These are phyloP conservation scores for Sepioteuthis lessoniana DNA, from an alignment of 2,888 invertebrate genomes.

Conservation along the genomic window DNA sequence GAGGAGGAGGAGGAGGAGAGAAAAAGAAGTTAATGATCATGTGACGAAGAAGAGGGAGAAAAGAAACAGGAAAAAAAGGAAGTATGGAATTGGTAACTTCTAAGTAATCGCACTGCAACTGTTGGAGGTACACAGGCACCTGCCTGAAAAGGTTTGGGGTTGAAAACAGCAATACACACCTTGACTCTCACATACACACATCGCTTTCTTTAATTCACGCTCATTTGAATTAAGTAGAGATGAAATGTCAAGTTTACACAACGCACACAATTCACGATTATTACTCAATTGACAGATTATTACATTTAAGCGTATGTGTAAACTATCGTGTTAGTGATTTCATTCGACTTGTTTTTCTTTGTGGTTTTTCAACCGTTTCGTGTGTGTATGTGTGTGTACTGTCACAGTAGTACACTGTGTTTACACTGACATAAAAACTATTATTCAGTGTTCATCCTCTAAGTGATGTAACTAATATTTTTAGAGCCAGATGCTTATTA, in stretches of 20 bases:
- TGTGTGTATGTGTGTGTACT: too few relatives aligned
- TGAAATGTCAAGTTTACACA: neutral
- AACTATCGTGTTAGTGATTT: too few relatives aligned
- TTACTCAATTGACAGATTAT: neutral
- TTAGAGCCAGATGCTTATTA: neutral
- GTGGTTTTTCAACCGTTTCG: too few relatives aligned
- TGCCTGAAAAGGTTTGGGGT: neutral
- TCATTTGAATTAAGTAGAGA: neutral
- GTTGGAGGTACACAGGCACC: neutral
- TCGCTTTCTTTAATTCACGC: neutral
- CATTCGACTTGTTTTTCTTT: too few relatives aligned
- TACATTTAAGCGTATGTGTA: neutral
- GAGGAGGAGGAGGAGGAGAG: too few relatives aligned
- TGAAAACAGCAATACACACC: neutral
- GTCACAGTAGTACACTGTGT: neutral
- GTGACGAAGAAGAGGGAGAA: neutral
- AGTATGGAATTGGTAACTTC: slow-evolving; percentile 9
- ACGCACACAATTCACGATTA: neutral
- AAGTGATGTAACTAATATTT: neutral
- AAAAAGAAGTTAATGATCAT: too few relatives aligned
- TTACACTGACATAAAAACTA: neutral
- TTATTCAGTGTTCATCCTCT: neutral
- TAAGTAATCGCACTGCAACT: neutral
- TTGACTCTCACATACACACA: neutral
- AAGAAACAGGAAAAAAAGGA: neutral